Conservation (phyloP, 2,888 invertebrate genomes). For the Stegophylla sp. region DNA sequence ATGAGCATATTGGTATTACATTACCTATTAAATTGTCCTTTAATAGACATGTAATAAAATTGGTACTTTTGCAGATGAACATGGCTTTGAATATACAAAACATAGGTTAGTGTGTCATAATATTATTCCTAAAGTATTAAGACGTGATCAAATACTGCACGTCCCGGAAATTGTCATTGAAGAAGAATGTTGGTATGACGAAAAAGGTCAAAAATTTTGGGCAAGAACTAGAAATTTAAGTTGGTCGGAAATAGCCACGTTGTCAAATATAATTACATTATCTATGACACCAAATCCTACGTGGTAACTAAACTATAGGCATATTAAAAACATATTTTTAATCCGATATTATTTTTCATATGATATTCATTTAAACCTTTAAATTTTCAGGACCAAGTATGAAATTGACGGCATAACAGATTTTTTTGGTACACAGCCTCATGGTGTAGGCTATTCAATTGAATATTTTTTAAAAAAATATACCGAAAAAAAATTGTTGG, state of each 20-base stretch:
- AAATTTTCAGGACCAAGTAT: conserved; percentile 46
- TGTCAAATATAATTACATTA: conserved; percentile 53
- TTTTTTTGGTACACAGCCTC: conserved; percentile 50
- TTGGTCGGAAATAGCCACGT: conserved; percentile 55
- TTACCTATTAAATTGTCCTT: neutral
- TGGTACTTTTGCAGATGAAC: conserved; percentile 37
- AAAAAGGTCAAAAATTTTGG: conserved; percentile 59
- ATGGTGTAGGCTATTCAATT: conserved; percentile 46
- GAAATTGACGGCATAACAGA: conserved; percentile 54
- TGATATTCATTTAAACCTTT: too few species aligned
- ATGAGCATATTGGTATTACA: conserved; percentile 43
- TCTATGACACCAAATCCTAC: conserved; percentile 41
- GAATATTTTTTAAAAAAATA: conserved; percentile 57
- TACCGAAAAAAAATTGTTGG: conserved; percentile 47
- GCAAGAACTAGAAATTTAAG: conserved; percentile 55
- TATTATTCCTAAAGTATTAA: conserved; percentile 50
- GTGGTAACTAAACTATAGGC: conserved; percentile 11
- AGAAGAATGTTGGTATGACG: conserved; percentile 57
- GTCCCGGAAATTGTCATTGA: conserved; percentile 44
- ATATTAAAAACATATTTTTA: too few species aligned
- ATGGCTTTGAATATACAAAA: conserved; percentile 54
- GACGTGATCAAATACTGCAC: conserved; percentile 40
- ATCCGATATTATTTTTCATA: too few species aligned
- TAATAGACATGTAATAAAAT: neutral
- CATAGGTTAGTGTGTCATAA: conserved; percentile 52